A percentile compares a stretch with the other conserved stretches of the same genome.
Evolutionary conservation across 2,888 invertebrate species (phyloP).

Genomic region (Odontomyia ornata): DNA sequence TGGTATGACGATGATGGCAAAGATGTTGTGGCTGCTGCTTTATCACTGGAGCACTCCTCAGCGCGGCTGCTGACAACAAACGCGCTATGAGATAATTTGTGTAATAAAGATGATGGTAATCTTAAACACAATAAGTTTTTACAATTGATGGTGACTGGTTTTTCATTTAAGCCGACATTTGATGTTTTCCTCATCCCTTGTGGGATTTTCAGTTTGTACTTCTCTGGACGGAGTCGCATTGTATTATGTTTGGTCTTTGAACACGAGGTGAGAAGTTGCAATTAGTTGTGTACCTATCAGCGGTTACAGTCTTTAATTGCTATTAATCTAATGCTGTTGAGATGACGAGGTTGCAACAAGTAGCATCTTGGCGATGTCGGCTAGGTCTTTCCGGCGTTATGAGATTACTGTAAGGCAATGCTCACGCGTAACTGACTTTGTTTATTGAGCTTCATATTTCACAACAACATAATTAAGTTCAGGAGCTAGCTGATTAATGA

Average conservation of each 20-base stretch:
- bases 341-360: background rate
- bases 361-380: background rate
- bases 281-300: conserved; percentile 21
- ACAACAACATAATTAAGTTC: conserved; percentile 6
- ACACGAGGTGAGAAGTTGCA: conserved; percentile 14
- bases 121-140: conserved; percentile 40
- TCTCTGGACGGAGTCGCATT: background rate
- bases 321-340: conserved; percentile 1
- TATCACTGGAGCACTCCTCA: background rate
- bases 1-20: background rate
- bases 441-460: conserved; percentile 13
- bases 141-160: conserved; percentile 26
- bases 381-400: background rate
- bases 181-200: conserved; percentile 2
- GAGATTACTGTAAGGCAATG: background rate
- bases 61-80: background rate
- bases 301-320: conserved; percentile 34
- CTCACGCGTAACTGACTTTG: background rate
- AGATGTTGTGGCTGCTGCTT: background rate
- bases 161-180: conserved; percentile 1
- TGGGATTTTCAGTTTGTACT: background rate
- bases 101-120: conserved; percentile 41
- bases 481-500: background rate
- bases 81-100: conserved; percentile 39
- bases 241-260: background rate